A percentile compares a stretch with the other conserved stretches of the same genome.
Conservation (phyloP, 2,113 vertebrate species). For the Conger conger region DNA sequence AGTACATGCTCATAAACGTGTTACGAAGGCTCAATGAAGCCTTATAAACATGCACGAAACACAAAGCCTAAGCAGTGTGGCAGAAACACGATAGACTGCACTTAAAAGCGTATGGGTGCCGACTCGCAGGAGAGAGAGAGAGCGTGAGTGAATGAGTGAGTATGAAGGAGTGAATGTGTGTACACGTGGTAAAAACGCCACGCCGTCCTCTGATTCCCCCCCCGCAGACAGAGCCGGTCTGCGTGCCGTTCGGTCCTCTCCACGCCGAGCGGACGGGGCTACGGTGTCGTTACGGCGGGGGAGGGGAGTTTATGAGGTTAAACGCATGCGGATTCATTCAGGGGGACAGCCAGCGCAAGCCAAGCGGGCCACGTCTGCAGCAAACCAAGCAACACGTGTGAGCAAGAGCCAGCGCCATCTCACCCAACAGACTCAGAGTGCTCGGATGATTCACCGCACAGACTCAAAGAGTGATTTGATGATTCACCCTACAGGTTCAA, state of each 20-base stretch:
- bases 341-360: conserved; percentile 9
- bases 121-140: too few relatives aligned
- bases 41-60: too few relatives aligned
- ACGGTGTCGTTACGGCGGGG: not conserved
- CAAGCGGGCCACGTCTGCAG: not conserved
- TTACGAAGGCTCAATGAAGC: too few relatives aligned
- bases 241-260: not conserved
- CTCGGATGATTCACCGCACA: too few relatives aligned
- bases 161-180: not conserved
- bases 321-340: conserved; percentile 14
- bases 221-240: not conserved
- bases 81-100: too few relatives aligned
- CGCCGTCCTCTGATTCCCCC: not conserved
- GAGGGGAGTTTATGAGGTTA: not conserved
- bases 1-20: too few relatives aligned
- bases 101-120: too few relatives aligned
- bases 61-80: too few relatives aligned
- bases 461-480: too few relatives aligned
- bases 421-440: conserved; percentile 1
- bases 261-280: too few relatives aligned
- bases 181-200: not conserved
- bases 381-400: not conserved
- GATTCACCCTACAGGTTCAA: too few relatives aligned
- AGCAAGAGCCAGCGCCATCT: not conserved
- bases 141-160: not conserved